phyloP scores from a whole-genome alignment of 2,113 vertebrate genomes.

The Chlamydotis undulata region DNA sequence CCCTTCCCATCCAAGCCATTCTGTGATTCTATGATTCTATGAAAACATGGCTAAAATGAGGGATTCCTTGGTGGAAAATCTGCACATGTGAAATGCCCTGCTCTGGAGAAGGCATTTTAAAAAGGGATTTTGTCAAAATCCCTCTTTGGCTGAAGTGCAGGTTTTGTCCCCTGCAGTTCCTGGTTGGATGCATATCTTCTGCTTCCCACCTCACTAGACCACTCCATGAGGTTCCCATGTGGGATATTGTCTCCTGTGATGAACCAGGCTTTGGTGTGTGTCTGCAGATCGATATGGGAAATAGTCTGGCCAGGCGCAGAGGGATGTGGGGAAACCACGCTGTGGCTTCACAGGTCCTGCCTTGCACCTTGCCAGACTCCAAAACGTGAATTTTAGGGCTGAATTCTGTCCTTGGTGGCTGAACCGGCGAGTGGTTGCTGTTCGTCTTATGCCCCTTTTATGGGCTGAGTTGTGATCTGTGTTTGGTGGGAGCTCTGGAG shows the following conservation, averaged over 20 bases:
- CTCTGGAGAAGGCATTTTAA: background rate
- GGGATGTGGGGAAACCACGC: background rate
- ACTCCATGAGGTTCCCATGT: background rate
- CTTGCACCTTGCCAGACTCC: background rate
- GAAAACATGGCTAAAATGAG: background rate
- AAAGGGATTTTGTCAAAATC: background rate
- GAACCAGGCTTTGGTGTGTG: background rate
- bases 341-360: background rate
- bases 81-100: background rate
- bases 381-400: background rate
- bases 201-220: background rate
- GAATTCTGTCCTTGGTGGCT: background rate
- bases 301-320: background rate
- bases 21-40: too few species aligned
- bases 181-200: background rate
- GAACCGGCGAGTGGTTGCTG: rapidly evolving
- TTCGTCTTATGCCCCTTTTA: background rate
- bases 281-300: background rate
- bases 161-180: background rate
- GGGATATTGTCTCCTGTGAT: background rate
- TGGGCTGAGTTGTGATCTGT: background rate
- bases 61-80: background rate
- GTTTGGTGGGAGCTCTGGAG: background rate
- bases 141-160: background rate
- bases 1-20: too few species aligned